Percentiles rank a stretch among this genome's conserved stretches.
Evolutionary conservation across 2,113 vertebrate species (phyloP).

Genomic region (Dipodomys ordii): DNA sequence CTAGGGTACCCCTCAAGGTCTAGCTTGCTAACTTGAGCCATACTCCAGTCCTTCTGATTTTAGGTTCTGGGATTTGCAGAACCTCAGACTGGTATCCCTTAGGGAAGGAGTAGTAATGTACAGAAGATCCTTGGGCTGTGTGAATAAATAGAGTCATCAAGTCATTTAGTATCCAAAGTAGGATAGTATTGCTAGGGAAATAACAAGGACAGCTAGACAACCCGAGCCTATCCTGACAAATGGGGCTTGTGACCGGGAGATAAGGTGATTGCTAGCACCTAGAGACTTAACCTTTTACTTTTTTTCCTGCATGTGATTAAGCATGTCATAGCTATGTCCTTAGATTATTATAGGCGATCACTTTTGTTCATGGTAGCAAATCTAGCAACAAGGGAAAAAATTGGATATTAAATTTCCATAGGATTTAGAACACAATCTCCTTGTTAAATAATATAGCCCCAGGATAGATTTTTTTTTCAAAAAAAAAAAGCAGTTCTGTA

Average conservation of each 20-base stretch:
- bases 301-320: not conserved
- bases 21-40: no score
- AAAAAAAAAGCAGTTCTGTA: constrained; percentile 76
- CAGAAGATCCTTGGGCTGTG: not conserved
- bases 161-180: not conserved
- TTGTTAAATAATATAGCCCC: constrained; percentile 65
- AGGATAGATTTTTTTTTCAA: constrained; percentile 59
- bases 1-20: no score
- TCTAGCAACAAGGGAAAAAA: constrained; percentile 39
- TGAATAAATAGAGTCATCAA: not conserved
- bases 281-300: not conserved
- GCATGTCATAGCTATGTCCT: constrained; percentile 33
- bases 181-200: not conserved
- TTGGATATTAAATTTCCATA: constrained; percentile 52
- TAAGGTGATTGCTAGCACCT: not conserved
- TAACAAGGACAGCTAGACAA: not conserved
- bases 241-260: not conserved
- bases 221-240: not conserved
- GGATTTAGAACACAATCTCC: constrained; percentile 23
- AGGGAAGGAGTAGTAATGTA: not conserved
- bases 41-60: no score
- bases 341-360: constrained; percentile 7
- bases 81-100: not conserved
- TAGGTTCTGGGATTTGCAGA: not conserved
- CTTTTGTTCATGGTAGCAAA: constrained; percentile 70